phyloP scores from a whole-genome alignment of 2,888 invertebrate genomes.

The Pterobdella sp. region DNA sequence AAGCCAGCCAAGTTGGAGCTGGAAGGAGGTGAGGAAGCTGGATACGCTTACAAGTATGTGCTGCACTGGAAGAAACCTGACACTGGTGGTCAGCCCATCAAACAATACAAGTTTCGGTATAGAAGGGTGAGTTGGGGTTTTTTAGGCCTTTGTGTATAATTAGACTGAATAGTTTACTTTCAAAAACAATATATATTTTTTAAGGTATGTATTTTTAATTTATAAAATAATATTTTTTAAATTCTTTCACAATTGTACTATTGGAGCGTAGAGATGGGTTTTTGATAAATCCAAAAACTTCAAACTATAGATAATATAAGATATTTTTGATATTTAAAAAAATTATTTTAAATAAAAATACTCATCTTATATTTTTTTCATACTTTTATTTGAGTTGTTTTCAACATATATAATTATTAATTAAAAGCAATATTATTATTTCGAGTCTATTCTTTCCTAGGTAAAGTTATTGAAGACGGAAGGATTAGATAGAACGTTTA shows the following conservation, averaged over 20 bases:
- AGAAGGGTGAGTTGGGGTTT: conserved; percentile 34
- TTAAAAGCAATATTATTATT: no score
- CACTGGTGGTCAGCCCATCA: conserved; percentile 40
- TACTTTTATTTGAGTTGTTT: no score
- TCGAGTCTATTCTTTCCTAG: no score
- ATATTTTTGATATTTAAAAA: no score
- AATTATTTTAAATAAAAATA: no score
- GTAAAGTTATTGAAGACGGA: conserved; percentile 7
- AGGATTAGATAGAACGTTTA: conserved; percentile 27
- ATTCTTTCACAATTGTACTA: no score
- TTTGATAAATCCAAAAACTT: no score
- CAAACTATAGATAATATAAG: no score
- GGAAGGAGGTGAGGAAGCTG: neutral
- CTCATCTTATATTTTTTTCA: no score
- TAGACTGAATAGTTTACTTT: neutral
- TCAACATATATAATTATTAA: no score
- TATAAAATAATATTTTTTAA: neutral
- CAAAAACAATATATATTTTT: neutral
- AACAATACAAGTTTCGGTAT: conserved; percentile 38
- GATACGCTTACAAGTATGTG: conserved; percentile 33
- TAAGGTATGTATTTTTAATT: neutral
- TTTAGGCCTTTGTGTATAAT: neutral
- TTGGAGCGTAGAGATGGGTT: no score
- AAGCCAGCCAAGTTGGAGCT: conserved; percentile 24
- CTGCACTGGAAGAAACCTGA: conserved; percentile 39